These are phyloP conservation scores for Triops cancriformis DNA, from an alignment of 1,140 invertebrate genomes.

Conservation along the genomic window DNA sequence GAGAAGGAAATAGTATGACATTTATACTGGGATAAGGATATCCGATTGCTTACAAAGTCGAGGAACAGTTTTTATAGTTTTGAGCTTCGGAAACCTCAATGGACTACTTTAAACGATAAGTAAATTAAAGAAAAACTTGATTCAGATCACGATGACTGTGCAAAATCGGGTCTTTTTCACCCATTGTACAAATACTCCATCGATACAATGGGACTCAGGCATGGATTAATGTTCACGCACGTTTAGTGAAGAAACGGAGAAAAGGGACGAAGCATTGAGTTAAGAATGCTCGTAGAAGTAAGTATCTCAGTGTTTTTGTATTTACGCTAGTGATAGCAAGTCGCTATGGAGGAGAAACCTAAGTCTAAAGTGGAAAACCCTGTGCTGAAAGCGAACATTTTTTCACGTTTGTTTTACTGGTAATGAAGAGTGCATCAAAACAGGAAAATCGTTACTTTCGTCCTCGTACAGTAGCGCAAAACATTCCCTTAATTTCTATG, in stretches of 20 bases:
- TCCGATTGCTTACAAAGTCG: no score
- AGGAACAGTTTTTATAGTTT: no score
- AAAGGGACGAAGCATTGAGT: background rate
- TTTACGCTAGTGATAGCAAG: background rate
- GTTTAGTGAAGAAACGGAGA: background rate
- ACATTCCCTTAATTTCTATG: no score
- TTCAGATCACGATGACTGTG: no score
- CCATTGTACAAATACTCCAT: background rate
- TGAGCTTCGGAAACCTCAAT: no score
- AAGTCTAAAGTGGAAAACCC: slow-evolving; percentile 15
- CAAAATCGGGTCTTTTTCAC: no score
- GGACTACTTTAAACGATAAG: no score
- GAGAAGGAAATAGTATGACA: no score
- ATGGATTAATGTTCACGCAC: background rate
- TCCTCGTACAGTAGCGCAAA: background rate
- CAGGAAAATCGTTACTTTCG: background rate
- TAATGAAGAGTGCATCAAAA: background rate
- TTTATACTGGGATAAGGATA: no score
- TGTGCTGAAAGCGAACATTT: slow-evolving; percentile 12
- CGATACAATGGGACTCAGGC: slow-evolving; percentile 4
- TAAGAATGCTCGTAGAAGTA: background rate
- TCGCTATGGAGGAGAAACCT: slow-evolving; percentile 17
- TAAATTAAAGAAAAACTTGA: no score
- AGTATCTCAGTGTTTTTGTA: background rate
- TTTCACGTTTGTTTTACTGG: background rate